Evolutionary conservation across 1,140 invertebrate genomes (phyloP).

Genomic region (Armadillidium nasatum): DNA sequence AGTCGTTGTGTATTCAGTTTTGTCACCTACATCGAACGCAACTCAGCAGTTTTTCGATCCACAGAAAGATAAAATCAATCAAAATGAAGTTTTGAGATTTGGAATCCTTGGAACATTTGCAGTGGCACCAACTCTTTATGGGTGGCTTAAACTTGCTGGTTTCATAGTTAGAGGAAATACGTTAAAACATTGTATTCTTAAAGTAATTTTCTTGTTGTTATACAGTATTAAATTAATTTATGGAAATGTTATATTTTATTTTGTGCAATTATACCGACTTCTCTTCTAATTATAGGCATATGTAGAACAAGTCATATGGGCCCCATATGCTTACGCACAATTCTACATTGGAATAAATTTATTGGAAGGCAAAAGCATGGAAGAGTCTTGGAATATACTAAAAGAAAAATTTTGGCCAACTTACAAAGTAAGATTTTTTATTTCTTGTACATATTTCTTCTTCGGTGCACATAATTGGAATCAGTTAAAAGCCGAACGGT

Average conservation of each 20-base stretch:
- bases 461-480: no score
- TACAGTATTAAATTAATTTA: no score
- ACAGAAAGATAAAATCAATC: constrained; percentile 18
- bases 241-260: no score
- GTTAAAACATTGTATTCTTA: constrained; percentile 25
- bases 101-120: constrained; percentile 27
- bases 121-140: constrained; percentile 21
- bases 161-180: constrained; percentile 22
- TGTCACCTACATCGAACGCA: constrained; percentile 27
- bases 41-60: constrained; percentile 31
- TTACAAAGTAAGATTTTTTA: not conserved
- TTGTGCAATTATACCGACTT: not conserved
- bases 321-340: constrained; percentile 27
- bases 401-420: not conserved
- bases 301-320: constrained; percentile 31
- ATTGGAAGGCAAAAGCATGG: constrained; percentile 26
- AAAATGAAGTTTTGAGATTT: constrained; percentile 19
- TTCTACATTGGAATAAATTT: constrained; percentile 34
- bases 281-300: constrained; percentile 25
- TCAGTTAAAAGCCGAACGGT: no score
- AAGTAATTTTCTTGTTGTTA: constrained; percentile 18
- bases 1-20: constrained; percentile 24
- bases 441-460: no score
- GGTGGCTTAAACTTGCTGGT: constrained; percentile 27
- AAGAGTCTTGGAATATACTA: constrained; percentile 9